phyloP scores from a whole-genome alignment of 2,888 invertebrate genomes.

The Zhuqinia jingwanae region DNA sequence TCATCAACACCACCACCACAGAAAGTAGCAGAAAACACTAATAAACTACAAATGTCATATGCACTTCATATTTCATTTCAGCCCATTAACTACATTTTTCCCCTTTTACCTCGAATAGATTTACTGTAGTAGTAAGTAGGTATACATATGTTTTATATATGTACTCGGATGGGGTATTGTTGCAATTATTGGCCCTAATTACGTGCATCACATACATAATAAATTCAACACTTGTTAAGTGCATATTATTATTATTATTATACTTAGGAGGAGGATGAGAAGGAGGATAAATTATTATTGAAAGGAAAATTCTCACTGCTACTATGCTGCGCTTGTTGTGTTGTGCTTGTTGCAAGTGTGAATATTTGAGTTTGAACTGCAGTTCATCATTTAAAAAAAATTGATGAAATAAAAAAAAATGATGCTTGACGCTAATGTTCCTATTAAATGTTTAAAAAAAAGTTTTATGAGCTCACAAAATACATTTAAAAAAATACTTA shows the following conservation, averaged over 20 bases:
- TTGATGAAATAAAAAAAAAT: no score
- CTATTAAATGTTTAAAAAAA: no score
- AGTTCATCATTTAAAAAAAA: no score
- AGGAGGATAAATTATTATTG: not conserved
- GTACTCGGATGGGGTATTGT: not conserved
- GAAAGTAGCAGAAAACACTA: no score
- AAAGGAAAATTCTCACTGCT: not conserved
- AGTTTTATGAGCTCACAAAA: not conserved
- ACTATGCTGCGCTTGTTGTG: not conserved
- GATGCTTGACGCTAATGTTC: no score
- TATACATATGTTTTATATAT: not conserved
- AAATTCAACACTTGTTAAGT: slow-evolving; percentile 30
- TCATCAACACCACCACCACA: not conserved
- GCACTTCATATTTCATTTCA: slow-evolving; percentile 28
- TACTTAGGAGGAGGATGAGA: not conserved
- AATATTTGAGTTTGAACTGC: not conserved
- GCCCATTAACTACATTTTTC: not conserved
- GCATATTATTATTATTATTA: no score
- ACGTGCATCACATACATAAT: slow-evolving; percentile 34
- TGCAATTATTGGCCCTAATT: slow-evolving; percentile 40
- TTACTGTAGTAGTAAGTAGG: not conserved
- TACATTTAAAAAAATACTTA: no score
- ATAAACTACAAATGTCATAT: slow-evolving; percentile 11
- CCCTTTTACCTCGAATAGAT: not conserved
- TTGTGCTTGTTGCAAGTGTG: not conserved